Evolutionary conservation across 2,797 vertebrate genomes (phyloP).

Genomic region (Myripristis murdjan): DNA sequence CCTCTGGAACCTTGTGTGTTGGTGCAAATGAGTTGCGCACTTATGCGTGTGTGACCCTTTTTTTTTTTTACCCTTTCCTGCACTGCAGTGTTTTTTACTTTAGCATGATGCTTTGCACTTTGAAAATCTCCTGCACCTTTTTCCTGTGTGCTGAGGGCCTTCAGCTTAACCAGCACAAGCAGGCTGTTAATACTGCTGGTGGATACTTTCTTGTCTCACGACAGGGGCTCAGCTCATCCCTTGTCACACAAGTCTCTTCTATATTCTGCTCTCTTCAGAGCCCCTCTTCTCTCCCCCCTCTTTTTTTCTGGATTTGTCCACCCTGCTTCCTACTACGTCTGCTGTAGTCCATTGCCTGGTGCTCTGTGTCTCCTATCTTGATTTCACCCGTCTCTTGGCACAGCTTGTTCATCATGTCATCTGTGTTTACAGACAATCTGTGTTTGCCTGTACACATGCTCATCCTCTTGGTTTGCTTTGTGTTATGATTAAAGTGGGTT

Average conservation of each 20-base stretch:
- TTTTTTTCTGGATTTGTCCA: slow-evolving; percentile 43
- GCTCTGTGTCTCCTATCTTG: slow-evolving; percentile 41
- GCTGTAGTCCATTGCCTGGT: neutral
- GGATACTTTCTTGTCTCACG: slow-evolving; percentile 66
- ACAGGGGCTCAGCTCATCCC: slow-evolving; percentile 68
- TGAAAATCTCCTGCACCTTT: slow-evolving; percentile 66
- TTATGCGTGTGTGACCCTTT: slow-evolving; percentile 48
- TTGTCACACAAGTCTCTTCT: slow-evolving; percentile 50
- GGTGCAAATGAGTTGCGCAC: slow-evolving; percentile 40
- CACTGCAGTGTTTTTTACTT: slow-evolving; percentile 33
- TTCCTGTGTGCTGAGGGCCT: slow-evolving; percentile 60
- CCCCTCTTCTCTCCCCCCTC: slow-evolving; percentile 37
- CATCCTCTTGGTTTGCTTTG: slow-evolving; percentile 64
- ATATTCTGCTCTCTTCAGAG: slow-evolving; percentile 56
- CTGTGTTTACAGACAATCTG: slow-evolving; percentile 66
- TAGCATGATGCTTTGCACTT: slow-evolving; percentile 59
- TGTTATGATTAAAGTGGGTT: slow-evolving; percentile 73
- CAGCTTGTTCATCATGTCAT: slow-evolving; percentile 49
- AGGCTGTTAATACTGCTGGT: slow-evolving; percentile 62
- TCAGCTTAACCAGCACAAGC: slow-evolving; percentile 70
- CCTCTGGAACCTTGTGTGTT: slow-evolving; percentile 50
- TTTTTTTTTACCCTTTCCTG: slow-evolving; percentile 27
- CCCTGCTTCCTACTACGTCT: slow-evolving; percentile 16
- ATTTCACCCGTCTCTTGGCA: slow-evolving; percentile 42
- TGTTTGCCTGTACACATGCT: slow-evolving; percentile 68